Evolutionary conservation across 2,797 vertebrate species (phyloP), one percentile per base, ranked within the genome.

Genomic region (Myiotriccus ornatus): DNA sequence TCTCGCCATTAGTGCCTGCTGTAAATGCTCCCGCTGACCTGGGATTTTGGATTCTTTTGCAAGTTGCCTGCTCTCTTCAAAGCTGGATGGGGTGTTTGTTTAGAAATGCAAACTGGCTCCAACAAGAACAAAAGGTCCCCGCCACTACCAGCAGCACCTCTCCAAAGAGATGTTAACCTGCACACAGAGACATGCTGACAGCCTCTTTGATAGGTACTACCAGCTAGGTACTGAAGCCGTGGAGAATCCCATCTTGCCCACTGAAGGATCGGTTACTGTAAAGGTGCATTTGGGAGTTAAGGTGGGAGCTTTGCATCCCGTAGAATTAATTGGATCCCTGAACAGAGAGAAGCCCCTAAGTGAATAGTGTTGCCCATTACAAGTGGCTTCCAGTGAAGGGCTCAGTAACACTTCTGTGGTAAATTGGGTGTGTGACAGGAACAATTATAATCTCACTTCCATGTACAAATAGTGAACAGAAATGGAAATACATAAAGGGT

Each of bases 1-100:
- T 67, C 73, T 89, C 9, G 8, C 64, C n/a, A 0, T 23, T n/a
- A 18, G 76, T 50, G 46, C 59, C 65, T 69, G 50, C 76, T 94
- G 5, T 84, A 75, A 96, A 95, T 93, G 86, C 60, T 56, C 63
- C 64, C 37, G 35, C 73, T 95, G 87, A 91, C 37, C n/a, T 21
- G 20, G 65, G 79, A 60, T 65, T 92, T 87, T 47, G 65, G 81
- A 32, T 90, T 70, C 64, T 82, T 94, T 73, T 71, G 62, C 56
- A 56, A 53, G 80, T 74, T 0, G 1, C 69, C 64, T 56, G 82
- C 84, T 75, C 46, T 60, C 74, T 83, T 77, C 69, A 53, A 77
- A 71, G 68, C 89, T 89, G 63, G 69, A 1, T 24, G 55, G 55
- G 52, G 55, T 84, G 57, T 89, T 93, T 84, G 63, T 64, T 93